Evolutionary conservation across 2,113 vertebrate species (phyloP).

Genomic region (Burhinus oedicnemus): DNA sequence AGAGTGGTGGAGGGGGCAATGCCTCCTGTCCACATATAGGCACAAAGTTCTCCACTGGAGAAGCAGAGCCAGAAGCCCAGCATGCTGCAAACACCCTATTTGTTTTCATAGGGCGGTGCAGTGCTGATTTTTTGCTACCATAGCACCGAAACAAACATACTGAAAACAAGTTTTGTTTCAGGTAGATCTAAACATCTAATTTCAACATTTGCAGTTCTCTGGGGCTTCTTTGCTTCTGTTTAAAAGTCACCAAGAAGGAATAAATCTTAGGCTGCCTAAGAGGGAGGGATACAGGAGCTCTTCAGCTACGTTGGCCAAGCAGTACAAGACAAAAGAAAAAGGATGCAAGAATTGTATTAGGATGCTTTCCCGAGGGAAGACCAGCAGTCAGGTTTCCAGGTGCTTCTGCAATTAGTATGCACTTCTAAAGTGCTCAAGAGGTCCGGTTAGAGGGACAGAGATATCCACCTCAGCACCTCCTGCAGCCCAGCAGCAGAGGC

Average conservation of each 20-base stretch:
- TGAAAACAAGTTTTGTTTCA: background rate
- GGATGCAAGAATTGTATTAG: background rate
- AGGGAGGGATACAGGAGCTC: background rate
- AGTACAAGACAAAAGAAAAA: background rate
- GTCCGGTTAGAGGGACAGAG: background rate
- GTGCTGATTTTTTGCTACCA: background rate
- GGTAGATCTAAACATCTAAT: background rate
- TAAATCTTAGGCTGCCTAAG: background rate
- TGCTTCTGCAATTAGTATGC: background rate
- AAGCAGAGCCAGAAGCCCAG: background rate
- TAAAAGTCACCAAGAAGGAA: background rate
- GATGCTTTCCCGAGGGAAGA: background rate
- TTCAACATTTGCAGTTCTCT: background rate
- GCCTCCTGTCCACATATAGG: background rate
- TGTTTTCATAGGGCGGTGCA: background rate
- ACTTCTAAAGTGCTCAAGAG: background rate
- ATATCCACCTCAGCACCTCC: background rate
- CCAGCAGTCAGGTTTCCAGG: background rate
- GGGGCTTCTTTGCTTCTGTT: background rate
- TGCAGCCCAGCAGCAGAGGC: background rate
- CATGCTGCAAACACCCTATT: background rate
- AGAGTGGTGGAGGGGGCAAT: background rate
- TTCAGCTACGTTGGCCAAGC: background rate
- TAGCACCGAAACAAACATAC: background rate
- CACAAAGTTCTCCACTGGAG: background rate